phyloP scores from a whole-genome alignment of 2,888 invertebrate species.

The Antheraea assamensis region DNA sequence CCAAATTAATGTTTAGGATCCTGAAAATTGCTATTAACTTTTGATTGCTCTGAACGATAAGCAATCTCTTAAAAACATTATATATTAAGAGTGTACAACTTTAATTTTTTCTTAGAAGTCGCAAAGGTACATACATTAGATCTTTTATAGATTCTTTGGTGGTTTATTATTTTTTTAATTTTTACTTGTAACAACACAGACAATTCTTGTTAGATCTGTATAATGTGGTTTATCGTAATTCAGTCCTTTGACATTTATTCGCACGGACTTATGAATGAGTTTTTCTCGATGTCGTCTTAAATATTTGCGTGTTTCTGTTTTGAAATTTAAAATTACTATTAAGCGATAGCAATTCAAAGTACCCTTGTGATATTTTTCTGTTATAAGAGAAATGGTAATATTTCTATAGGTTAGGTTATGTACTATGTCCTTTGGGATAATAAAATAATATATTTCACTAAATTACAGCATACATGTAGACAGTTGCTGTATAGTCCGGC shows the following conservation, averaged over 20 bases:
- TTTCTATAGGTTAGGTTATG: slow-evolving; percentile 58
- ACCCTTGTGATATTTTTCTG: slow-evolving; percentile 35
- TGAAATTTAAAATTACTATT: slow-evolving; percentile 39
- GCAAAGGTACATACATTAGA: too few species aligned
- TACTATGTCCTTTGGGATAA: slow-evolving; percentile 47
- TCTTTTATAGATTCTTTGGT: too few species aligned
- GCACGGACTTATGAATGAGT: slow-evolving; percentile 57
- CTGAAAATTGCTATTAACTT: too few species aligned
- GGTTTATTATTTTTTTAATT: too few species aligned
- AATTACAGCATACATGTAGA: slow-evolving; percentile 75
- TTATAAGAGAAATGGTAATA: slow-evolving; percentile 53
- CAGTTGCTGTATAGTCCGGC: slow-evolving; percentile 71
- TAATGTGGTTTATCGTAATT: neutral
- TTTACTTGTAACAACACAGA: too few species aligned
- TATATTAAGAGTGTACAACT: too few species aligned
- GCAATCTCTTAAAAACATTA: too few species aligned
- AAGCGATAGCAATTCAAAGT: slow-evolving; percentile 33
- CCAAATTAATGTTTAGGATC: too few species aligned
- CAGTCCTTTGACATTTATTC: slow-evolving; percentile 16
- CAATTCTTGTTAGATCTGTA: too few species aligned
- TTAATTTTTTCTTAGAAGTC: too few species aligned
- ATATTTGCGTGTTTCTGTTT: slow-evolving; percentile 48
- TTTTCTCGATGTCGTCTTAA: slow-evolving; percentile 51
- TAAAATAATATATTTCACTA: slow-evolving; percentile 34
- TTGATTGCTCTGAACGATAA: too few species aligned